Conservation (phyloP, 2,888 invertebrate species). For the Notodromas monacha region DNA sequence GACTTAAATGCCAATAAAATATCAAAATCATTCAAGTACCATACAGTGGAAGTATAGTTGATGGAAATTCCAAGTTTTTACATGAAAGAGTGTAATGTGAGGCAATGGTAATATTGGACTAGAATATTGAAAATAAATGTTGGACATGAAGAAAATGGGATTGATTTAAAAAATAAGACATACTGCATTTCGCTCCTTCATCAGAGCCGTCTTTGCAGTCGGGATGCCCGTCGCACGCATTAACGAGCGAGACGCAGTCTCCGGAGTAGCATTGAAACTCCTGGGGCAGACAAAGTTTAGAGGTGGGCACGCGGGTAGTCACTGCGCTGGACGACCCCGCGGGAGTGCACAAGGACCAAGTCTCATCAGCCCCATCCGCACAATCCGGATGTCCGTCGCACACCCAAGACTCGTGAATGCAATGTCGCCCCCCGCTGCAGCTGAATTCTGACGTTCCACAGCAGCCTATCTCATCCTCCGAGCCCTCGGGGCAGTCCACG, state of each 20-base stretch:
- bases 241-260: neutral
- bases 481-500: neutral
- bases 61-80: no score
- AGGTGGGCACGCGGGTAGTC: no score
- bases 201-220: constrained; percentile 9
- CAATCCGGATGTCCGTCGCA: constrained; percentile 12
- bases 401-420: constrained; percentile 8
- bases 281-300: neutral
- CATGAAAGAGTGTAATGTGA: no score
- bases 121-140: neutral
- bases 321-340: no score
- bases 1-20: no score
- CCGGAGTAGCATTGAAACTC: neutral
- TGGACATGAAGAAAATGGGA: neutral
- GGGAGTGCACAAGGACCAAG: no score
- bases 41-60: no score
- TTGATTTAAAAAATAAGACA: neutral
- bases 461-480: neutral
- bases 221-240: constrained; percentile 9
- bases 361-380: constrained; percentile 13
- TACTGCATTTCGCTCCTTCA: constrained; percentile 6
- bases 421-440: constrained; percentile 9
- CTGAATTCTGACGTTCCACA: constrained; percentile 8
- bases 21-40: no score
- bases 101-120: no score